A percentile compares a stretch with the other conserved stretches of the same genome.
These are phyloP conservation scores for Xestia rhomboidea DNA, from an alignment of 2,888 invertebrate genomes.

Conservation along the genomic window DNA sequence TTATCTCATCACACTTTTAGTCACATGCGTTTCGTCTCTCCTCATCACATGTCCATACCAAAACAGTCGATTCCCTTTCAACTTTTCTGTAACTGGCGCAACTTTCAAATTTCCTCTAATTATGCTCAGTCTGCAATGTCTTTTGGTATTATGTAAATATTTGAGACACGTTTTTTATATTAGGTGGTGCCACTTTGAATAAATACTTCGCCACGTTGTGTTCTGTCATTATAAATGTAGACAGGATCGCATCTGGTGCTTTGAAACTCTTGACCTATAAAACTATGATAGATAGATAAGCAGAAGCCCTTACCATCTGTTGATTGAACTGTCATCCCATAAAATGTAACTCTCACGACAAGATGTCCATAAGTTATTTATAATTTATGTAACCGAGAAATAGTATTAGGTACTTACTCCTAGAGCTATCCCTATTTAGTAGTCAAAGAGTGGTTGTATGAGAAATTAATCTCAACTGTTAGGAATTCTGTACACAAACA, in stretches of 20 bases:
- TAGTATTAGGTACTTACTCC: neutral
- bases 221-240: neutral
- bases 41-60: too few relatives aligned
- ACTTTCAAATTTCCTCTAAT: too few relatives aligned
- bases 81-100: too few relatives aligned
- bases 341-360: neutral
- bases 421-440: slow-evolving; percentile 17
- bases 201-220: neutral
- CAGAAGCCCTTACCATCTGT: slow-evolving; percentile 20
- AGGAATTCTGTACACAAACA: slow-evolving; percentile 42
- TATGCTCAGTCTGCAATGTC: too few relatives aligned
- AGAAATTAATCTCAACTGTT: slow-evolving; percentile 41
- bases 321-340: slow-evolving; percentile 9
- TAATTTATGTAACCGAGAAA: neutral
- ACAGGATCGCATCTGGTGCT: neutral
- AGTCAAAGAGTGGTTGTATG: slow-evolving; percentile 34
- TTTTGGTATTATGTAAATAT: too few relatives aligned
- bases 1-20: too few relatives aligned
- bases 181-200: neutral
- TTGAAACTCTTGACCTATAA: neutral
- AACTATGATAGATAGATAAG: neutral
- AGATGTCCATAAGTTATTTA: neutral
- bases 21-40: too few relatives aligned
- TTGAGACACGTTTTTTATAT: too few relatives aligned
- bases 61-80: too few relatives aligned